A percentile compares a stretch with the other conserved stretches of the same genome.
These are phyloP conservation scores for Pyrocoelia pectoralis DNA, from an alignment of 2,888 invertebrate species.

Conservation along the genomic window DNA sequence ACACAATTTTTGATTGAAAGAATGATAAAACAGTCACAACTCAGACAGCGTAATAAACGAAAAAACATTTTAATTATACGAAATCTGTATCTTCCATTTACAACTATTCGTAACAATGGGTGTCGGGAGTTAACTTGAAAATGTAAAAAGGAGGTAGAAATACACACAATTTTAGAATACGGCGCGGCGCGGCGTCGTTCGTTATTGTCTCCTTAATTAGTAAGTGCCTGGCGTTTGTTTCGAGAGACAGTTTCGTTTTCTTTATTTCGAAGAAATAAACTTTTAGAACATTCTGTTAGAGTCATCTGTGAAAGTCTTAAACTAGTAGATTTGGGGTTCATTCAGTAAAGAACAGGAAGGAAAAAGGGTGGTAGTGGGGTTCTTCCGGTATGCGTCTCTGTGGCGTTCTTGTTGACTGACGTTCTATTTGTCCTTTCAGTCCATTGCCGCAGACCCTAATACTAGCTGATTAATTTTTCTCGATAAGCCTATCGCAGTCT, in stretches of 20 bases:
- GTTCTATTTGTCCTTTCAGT: conserved; percentile 54
- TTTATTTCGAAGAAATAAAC: conserved; percentile 24
- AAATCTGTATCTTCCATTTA: background rate
- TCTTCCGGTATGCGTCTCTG: conserved; percentile 49
- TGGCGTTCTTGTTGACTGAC: conserved; percentile 53
- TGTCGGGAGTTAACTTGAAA: background rate
- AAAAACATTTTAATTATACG: too few species aligned
- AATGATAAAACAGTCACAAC: too few species aligned
- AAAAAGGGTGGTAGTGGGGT: conserved; percentile 32
- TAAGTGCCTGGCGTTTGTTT: conserved; percentile 13
- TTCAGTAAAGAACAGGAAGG: conserved; percentile 32
- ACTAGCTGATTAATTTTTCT: conserved; percentile 47
- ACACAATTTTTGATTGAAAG: too few species aligned
- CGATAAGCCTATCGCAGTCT: conserved; percentile 16
- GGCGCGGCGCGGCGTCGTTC: background rate
- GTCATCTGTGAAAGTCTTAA: conserved; percentile 19
- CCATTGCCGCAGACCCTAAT: conserved; percentile 45
- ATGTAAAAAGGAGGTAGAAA: background rate
- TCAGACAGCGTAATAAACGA: too few species aligned
- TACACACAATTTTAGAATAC: conserved; percentile 1
- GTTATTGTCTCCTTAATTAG: conserved; percentile 13
- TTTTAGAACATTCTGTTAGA: conserved; percentile 21
- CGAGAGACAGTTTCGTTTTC: conserved; percentile 4
- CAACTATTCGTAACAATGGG: background rate
- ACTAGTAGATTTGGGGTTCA: conserved; percentile 27